These are phyloP conservation scores for Cosmopolites sordidus DNA, from an alignment of 2,888 invertebrate species.

Conservation along the genomic window DNA sequence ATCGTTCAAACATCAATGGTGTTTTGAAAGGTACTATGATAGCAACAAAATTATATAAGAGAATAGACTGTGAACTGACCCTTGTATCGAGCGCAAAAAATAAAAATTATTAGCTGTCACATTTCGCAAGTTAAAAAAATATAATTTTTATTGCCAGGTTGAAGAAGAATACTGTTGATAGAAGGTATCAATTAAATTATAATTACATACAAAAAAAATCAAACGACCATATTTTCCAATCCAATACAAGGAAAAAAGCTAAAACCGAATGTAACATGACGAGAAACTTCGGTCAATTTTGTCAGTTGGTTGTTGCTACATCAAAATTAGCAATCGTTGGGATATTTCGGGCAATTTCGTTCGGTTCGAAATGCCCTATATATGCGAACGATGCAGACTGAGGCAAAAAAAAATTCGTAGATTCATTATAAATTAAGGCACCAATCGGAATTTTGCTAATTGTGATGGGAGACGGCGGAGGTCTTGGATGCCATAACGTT, in stretches of 20 bases:
- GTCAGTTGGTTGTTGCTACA: background rate
- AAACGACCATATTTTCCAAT: too few relatives aligned
- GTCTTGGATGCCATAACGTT: constrained; percentile 22
- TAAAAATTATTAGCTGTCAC: too few relatives aligned
- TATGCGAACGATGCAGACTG: constrained; percentile 19
- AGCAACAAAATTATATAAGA: too few relatives aligned
- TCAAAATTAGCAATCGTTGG: background rate
- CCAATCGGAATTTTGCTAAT: constrained; percentile 33
- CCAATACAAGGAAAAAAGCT: background rate
- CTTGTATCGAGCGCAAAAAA: too few relatives aligned
- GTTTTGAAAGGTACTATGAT: too few relatives aligned
- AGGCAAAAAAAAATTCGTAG: constrained; percentile 22
- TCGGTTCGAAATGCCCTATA: constrained; percentile 4
- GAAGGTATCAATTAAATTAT: too few relatives aligned
- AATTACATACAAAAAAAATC: too few relatives aligned
- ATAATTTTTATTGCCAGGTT: too few relatives aligned
- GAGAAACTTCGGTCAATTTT: background rate
- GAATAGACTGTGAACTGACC: too few relatives aligned
- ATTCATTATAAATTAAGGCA: constrained; percentile 28
- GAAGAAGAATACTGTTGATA: too few relatives aligned
- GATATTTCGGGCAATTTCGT: background rate
- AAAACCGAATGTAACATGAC: background rate
- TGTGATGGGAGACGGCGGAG: constrained; percentile 26
- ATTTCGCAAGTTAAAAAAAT: too few relatives aligned
- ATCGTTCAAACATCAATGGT: too few relatives aligned